Base-by-base conservation (phyloP, 1,140 invertebrate species). In the Ectropis grisescens region DNA sequence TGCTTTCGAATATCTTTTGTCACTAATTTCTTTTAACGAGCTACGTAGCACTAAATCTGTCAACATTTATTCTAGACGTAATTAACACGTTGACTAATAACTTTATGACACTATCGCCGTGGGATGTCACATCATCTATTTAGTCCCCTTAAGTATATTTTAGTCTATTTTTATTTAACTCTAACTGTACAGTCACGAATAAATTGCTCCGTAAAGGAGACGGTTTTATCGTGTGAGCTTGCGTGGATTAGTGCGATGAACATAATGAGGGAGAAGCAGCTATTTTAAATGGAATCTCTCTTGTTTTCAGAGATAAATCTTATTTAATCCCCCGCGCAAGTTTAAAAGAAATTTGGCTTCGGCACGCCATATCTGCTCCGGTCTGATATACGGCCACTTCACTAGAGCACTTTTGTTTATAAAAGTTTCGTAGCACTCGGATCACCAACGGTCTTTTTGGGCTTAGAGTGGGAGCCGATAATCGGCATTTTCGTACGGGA, bases 71-170 rank as follows among this genome's bases (percentile, higher is more conserved):
- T 66, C 55, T 47, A 52, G 46, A 37, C 44, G 42, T 66, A 66
- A 70, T 72, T 69, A 72, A 69, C 58, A 41, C 61, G 58, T 58
- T 69, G 70, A 79, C 70, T 67, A 66, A 79, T 69, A 53, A 53
- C 51, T 39, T 41, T 57, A 58, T 51, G 65, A 64, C 61, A 69
- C 53, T 47, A 42, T 39, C 43, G 46, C 51, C 50, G 47, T 64
- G 70, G 68, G 60, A 71, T 66, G 68, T 47, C 51, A 39, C 44
- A 30, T 37, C 64, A 57, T 74, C 58, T 54, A 59, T 68, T 59
- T 51, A 56, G 58, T 51, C 48, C 49, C 40, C 48, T 55, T 47
- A 34, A 27, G n/a, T n/a, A n/a, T 14, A 34, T 47, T 25, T 40
- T 44, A 33, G 13, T 47, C 57, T 76, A 69, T 72, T 72, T 72